Evolutionary conservation across 1,140 invertebrate genomes (phyloP).

Genomic region (Sogatella furcifera): DNA sequence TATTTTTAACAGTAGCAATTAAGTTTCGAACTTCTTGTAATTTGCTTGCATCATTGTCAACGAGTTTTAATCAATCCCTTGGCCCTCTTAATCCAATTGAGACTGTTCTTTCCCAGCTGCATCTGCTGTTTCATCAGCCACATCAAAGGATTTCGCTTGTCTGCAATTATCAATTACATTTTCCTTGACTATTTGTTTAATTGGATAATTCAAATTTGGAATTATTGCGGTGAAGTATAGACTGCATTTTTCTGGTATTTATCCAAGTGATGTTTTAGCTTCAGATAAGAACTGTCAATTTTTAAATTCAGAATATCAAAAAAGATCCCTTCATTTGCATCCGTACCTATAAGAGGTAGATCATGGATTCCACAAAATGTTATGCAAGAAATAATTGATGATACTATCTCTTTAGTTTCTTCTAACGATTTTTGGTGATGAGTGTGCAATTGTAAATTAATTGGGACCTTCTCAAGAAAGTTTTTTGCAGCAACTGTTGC

Average conservation of each 20-base stretch:
- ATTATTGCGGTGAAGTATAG: constrained; percentile 22
- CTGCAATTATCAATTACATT: constrained; percentile 20
- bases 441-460: constrained; percentile 18
- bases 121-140: constrained; percentile 26
- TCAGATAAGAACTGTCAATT: constrained; percentile 18
- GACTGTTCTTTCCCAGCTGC: constrained; percentile 27
- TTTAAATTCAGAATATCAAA: constrained; percentile 20
- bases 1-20: no score
- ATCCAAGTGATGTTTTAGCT: constrained; percentile 19
- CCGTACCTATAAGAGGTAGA: constrained; percentile 22
- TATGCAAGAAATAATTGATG: constrained; percentile 23
- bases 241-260: constrained; percentile 17
- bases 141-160: constrained; percentile 17
- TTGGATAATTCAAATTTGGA: constrained; percentile 24
- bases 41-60: no score
- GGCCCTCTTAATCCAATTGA: constrained; percentile 26
- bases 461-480: constrained; percentile 23
- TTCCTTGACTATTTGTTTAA: constrained; percentile 19
- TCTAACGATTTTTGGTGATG: constrained; percentile 9
- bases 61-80: no score
- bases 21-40: no score
- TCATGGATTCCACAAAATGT: constrained; percentile 25
- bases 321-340: constrained; percentile 19
- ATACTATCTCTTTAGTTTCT: constrained; percentile 17
- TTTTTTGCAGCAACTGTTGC: constrained; percentile 15